These are phyloP conservation scores for Grus americana DNA, from an alignment of 2,113 vertebrate species.

Conservation along the genomic window DNA sequence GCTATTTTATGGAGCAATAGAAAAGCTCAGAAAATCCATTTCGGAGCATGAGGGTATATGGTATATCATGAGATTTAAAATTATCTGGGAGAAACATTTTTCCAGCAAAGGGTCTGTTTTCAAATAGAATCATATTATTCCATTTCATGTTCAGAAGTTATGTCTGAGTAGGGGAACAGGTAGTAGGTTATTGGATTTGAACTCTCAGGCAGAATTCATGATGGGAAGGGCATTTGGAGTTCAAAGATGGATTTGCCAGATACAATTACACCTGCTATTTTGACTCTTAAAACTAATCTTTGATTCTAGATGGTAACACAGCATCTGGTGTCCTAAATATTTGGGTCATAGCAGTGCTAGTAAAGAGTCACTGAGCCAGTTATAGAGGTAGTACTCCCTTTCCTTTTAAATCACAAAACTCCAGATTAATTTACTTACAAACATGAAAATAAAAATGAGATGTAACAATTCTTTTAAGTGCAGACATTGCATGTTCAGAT, in stretches of 20 bases:
- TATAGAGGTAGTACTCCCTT: background rate
- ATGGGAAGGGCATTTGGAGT: background rate
- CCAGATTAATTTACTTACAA: background rate
- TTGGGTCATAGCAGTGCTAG: background rate
- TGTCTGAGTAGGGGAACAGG: background rate
- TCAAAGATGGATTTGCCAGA: constrained; percentile 18
- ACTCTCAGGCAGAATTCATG: background rate
- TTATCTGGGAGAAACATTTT: background rate
- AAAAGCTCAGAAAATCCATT: constrained; percentile 1
- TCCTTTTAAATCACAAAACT: constrained; percentile 8
- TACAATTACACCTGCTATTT: constrained; percentile 3
- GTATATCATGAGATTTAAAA: background rate
- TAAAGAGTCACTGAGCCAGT: background rate
- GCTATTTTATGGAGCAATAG: background rate
- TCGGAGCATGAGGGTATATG: background rate
- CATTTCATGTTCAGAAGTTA: background rate
- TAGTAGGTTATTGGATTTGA: constrained; percentile 16
- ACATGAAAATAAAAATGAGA: background rate
- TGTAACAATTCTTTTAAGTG: background rate
- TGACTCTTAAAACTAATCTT: background rate
- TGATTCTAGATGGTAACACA: background rate
- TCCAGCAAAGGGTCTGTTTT: background rate
- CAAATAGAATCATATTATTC: background rate
- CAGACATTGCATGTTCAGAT: background rate
- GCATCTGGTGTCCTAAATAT: background rate